A percentile compares a stretch with the other conserved stretches of the same genome.
These are phyloP conservation scores for Pempheris klunzingeri DNA, from an alignment of 2,797 vertebrate genomes.

Conservation along the genomic window DNA sequence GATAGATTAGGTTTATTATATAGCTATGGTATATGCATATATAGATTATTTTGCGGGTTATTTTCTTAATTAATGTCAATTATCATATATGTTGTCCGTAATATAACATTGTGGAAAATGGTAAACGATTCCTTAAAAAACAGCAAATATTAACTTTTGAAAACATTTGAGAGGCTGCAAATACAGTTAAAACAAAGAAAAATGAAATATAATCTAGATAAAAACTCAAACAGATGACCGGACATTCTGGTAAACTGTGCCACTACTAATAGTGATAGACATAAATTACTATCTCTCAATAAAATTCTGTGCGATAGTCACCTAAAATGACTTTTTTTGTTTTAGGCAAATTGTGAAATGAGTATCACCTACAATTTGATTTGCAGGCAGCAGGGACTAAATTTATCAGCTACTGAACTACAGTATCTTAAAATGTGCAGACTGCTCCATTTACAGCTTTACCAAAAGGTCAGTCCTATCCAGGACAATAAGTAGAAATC, in stretches of 20 bases:
- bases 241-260: background rate
- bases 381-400: slow-evolving; percentile 12
- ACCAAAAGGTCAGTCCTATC: slow-evolving; percentile 9
- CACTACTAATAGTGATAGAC: background rate
- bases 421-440: background rate
- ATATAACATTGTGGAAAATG: too few relatives aligned
- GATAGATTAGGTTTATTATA: too few relatives aligned
- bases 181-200: too few relatives aligned
- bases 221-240: background rate
- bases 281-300: background rate
- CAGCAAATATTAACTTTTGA: background rate
- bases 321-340: background rate
- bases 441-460: slow-evolving; percentile 6
- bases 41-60: too few relatives aligned
- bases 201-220: background rate
- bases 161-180: background rate
- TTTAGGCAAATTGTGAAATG: slow-evolving; percentile 5
- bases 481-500: slow-evolving; percentile 24
- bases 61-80: too few relatives aligned
- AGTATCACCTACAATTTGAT: slow-evolving; percentile 10
- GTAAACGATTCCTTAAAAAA: too few relatives aligned
- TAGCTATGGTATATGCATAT: too few relatives aligned
- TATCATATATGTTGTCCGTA: too few relatives aligned
- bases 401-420: slow-evolving; percentile 18
- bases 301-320: background rate